Evolutionary conservation across 2,888 invertebrate genomes (phyloP).

Genomic region (Octonoba sinensis): DNA sequence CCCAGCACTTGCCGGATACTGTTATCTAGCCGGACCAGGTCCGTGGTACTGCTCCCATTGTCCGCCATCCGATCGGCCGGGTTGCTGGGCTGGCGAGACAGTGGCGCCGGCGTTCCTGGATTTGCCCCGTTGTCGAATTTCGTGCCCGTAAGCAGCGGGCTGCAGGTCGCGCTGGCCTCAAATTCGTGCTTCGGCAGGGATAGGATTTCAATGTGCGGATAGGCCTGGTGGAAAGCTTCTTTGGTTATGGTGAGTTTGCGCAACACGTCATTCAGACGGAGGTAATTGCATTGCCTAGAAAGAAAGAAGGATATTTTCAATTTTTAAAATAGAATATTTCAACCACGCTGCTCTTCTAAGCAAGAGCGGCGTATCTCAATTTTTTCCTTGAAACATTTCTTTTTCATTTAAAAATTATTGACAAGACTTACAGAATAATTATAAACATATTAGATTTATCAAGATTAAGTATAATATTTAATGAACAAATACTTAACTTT

Average conservation of each 20-base stretch:
- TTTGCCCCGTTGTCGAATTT: slow-evolving; percentile 22
- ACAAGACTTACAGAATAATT: too few relatives aligned
- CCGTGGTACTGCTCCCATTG: slow-evolving; percentile 39
- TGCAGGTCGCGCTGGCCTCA: slow-evolving; percentile 63
- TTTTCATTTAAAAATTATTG: too few relatives aligned
- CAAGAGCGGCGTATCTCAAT: neutral
- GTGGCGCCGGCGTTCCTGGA: neutral
- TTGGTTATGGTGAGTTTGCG: slow-evolving; percentile 64
- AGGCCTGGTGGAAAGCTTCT: slow-evolving; percentile 56
- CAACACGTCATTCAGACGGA: slow-evolving; percentile 66
- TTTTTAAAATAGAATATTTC: too few relatives aligned
- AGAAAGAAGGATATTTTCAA: slow-evolving; percentile 1
- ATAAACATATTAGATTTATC: too few relatives aligned
- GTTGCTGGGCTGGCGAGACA: slow-evolving; percentile 6
- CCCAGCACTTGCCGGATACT: slow-evolving; percentile 85
- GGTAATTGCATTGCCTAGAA: slow-evolving; percentile 65
- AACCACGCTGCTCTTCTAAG: neutral
- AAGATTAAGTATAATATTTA: too few relatives aligned
- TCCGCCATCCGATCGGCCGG: slow-evolving; percentile 1
- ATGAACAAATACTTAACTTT: too few relatives aligned
- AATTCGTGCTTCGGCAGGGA: slow-evolving; percentile 63
- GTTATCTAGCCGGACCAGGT: slow-evolving; percentile 84
- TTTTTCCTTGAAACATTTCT: neutral
- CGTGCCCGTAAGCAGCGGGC: slow-evolving; percentile 55
- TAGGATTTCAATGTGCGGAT: slow-evolving; percentile 60